Evolutionary conservation across 2,797 vertebrate species (phyloP).

Genomic region (Potorous gilbertii): DNA sequence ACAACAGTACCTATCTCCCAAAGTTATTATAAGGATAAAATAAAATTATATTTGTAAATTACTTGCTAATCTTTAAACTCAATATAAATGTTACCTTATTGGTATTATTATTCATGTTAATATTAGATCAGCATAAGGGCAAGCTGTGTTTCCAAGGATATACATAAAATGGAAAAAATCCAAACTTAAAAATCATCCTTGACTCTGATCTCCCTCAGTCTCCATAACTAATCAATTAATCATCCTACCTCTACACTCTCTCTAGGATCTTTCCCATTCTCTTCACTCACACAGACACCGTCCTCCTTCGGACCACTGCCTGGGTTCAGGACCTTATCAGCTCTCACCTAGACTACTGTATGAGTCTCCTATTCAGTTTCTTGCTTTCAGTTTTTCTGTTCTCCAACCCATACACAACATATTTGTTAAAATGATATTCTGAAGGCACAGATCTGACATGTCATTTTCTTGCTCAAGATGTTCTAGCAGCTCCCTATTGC

Average conservation of each 20-base stretch:
- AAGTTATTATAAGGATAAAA: not conserved
- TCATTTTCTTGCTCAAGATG: not conserved
- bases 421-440: not conserved
- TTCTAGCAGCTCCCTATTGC: not conserved
- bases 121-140: not conserved
- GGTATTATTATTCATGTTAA: not conserved
- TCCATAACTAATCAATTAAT: not conserved
- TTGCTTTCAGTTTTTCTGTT: not conserved
- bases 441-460: not conserved
- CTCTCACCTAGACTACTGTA: not conserved
- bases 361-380: not conserved
- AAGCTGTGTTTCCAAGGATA: not conserved
- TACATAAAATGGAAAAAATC: not conserved
- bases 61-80: not conserved
- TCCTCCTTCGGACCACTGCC: not conserved
- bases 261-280: not conserved
- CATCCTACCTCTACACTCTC: not conserved
- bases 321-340: not conserved
- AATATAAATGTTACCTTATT: not conserved
- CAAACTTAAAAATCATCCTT: not conserved
- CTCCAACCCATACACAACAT: not conserved
- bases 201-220: not conserved
- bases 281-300: not conserved
- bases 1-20: not conserved
- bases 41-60: not conserved